Conservation (phyloP, 2,113 vertebrate species). For the Okapia johnstoni region DNA sequence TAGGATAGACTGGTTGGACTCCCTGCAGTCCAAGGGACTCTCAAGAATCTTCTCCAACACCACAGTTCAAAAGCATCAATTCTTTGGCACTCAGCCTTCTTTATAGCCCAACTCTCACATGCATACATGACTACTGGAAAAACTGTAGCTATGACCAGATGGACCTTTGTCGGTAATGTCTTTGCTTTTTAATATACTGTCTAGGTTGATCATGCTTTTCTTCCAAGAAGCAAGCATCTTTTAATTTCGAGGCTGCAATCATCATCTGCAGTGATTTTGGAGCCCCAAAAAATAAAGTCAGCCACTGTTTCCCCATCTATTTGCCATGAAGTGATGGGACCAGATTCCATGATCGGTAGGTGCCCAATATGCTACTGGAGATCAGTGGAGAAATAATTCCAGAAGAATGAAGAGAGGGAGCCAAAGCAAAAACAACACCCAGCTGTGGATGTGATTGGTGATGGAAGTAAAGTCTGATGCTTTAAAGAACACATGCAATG, state of each 20-base stretch:
- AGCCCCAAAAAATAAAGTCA: neutral
- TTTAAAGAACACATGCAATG: neutral
- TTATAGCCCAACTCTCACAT: neutral
- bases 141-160: neutral
- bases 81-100: neutral
- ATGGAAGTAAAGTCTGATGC: neutral
- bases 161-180: neutral
- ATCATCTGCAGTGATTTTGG: neutral
- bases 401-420: neutral
- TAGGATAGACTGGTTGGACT: neutral
- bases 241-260: neutral
- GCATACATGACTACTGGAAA: neutral
- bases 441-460: neutral
- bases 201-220: neutral
- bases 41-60: neutral
- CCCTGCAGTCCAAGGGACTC: neutral
- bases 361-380: neutral
- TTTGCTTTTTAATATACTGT: neutral
- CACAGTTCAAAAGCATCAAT: neutral
- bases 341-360: neutral
- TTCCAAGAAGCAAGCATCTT: neutral
- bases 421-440: neutral
- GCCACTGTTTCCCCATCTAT: neutral
- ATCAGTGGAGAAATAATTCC: neutral
- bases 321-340: neutral